These are phyloP conservation scores for Priocnemis perturbator DNA, from an alignment of 2,888 invertebrate genomes.

Conservation along the genomic window DNA sequence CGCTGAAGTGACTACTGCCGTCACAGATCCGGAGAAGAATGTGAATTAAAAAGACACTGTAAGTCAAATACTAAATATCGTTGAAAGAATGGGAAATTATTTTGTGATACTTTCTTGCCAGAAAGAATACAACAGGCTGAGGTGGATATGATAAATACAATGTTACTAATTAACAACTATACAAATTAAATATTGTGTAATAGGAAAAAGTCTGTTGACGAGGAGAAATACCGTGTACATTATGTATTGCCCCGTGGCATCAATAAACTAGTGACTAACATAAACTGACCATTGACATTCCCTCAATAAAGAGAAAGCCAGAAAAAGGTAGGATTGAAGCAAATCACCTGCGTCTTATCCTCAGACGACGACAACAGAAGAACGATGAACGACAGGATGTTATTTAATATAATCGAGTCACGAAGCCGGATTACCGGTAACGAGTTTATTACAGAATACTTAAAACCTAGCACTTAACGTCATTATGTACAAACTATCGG, in stretches of 20 bases:
- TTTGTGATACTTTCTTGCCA: slow-evolving; percentile 75
- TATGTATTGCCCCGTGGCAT: slow-evolving; percentile 73
- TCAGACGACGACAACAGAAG: background rate
- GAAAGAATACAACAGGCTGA: slow-evolving; percentile 74
- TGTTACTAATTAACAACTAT: slow-evolving; percentile 72
- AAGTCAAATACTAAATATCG: slow-evolving; percentile 70
- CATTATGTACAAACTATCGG: slow-evolving; percentile 49
- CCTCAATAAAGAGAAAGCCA: no score
- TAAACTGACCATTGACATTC: slow-evolving; percentile 22
- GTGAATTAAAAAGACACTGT: slow-evolving; percentile 53
- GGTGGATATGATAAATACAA: slow-evolving; percentile 68
- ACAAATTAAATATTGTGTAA: slow-evolving; percentile 72
- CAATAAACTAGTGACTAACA: slow-evolving; percentile 73
- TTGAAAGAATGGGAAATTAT: slow-evolving; percentile 73
- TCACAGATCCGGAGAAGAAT: slow-evolving; percentile 43
- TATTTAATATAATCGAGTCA: no score
- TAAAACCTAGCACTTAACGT: slow-evolving; percentile 29
- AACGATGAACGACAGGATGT: no score
- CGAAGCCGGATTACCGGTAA: no score
- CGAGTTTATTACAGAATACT: slow-evolving; percentile 33
- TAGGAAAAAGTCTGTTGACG: slow-evolving; percentile 70
- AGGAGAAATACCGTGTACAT: slow-evolving; percentile 74
- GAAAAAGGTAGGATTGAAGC: no score
- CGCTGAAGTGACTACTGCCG: slow-evolving; percentile 30
- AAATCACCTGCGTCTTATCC: background rate